Evolutionary conservation across 2,113 vertebrate genomes (phyloP), one percentile per base, ranked within the genome.

Genomic region (Xiphias gladius): DNA sequence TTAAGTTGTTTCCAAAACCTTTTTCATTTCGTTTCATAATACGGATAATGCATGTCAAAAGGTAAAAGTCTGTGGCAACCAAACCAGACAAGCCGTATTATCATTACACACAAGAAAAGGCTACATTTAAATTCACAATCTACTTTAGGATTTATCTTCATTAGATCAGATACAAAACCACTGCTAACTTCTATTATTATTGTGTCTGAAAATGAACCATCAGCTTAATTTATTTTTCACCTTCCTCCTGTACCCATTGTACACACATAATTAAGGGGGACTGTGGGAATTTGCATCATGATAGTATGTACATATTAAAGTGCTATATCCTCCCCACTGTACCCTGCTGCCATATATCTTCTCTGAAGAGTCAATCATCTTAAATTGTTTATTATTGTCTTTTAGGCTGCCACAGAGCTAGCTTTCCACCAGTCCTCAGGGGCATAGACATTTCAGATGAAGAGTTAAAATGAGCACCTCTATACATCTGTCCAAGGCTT

Each of bases 391-490:
- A 65, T 76, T 52, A 65, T 66, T 77, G 28, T 69, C 26, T 86
- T 62, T 82, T 58, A 65, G 32, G 30, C 61, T 54, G 41, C 26
- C 37, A 77, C 59, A 43, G 43, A 74, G 70, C 30, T 35, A 9
- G 43, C 46, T 55, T 28, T 85, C n/a, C 54, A 28, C 26, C n/a
- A 16, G 28, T 37, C 50, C 66, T 79, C 64, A 46, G 62, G 14
- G 35, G 73, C 30, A 48, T 2, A 52, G 52, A 26, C 13, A 50
- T 74, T 86, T 59, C 35, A 64, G 37, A 80, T 41, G 43, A 73
- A 79, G 32, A 71, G 52, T 79, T 88, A 43, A 79, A 86, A 73
- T 37, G 65, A 83, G 50, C 77, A 58, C 50, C 6, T 78, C 81
- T 58, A 70, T 76, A 76, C 84, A 79, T 80, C 80, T 83, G 80